A percentile compares a stretch with the other conserved stretches of the same genome.
These are phyloP conservation scores for Silvanus unidentatus DNA, from an alignment of 2,888 invertebrate species.

Conservation along the genomic window DNA sequence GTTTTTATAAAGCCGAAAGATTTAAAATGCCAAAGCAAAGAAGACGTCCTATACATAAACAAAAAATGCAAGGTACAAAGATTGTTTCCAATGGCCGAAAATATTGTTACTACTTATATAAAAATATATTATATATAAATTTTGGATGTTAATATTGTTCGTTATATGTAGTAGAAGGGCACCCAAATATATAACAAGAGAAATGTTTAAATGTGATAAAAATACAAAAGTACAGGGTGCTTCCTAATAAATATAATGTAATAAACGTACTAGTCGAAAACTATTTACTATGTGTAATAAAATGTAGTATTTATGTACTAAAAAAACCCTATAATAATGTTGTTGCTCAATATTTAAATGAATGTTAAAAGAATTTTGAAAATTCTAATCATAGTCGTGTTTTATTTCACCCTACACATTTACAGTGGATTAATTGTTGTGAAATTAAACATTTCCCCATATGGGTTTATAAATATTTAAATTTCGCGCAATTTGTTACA, in stretches of 20 bases:
- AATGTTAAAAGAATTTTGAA: not conserved
- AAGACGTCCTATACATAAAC: conserved; percentile 1
- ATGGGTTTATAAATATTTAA: no score
- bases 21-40: no score
- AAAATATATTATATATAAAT: not conserved
- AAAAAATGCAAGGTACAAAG: conserved; percentile 4
- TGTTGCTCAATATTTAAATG: conserved; percentile 19
- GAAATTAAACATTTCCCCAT: no score
- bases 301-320: conserved; percentile 3
- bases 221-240: no score
- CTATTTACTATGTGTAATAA: conserved; percentile 1
- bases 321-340: conserved; percentile 13
- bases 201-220: not conserved
- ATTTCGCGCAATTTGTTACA: no score
- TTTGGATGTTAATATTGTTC: conserved; percentile 5
- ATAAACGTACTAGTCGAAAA: no score
- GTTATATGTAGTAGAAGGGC: not conserved
- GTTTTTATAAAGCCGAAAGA: no score
- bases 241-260: no score
- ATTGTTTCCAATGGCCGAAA: conserved; percentile 3
- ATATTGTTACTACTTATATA: not conserved
- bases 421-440: no score
- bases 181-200: not conserved
- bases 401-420: no score
- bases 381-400: no score